Conservation (phyloP, 92 coral and sea anemone species). For the Epizoanthus ramosus region DNA sequence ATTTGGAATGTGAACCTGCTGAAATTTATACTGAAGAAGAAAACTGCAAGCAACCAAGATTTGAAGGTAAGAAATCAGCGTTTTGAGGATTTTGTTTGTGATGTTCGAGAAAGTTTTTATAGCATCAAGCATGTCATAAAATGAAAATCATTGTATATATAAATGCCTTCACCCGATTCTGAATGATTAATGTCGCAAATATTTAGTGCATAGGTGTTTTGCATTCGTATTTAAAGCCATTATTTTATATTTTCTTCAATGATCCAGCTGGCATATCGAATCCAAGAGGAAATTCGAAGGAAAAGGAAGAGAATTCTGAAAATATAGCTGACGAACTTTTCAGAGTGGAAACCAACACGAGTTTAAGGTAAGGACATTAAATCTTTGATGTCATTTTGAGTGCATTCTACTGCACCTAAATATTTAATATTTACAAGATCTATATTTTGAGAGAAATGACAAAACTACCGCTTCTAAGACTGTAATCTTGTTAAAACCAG, state of each 20-base stretch:
- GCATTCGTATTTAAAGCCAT: not conserved
- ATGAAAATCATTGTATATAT: no score
- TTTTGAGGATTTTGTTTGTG: not conserved
- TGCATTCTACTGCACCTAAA: no score
- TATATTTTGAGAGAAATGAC: no score
- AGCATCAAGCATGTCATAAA: no score
- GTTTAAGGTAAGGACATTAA: not conserved
- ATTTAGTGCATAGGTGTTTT: not conserved
- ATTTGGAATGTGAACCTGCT: not conserved
- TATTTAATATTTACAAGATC: no score
- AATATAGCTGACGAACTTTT: not conserved
- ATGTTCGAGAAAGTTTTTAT: no score
- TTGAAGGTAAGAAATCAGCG: conserved; percentile 13
- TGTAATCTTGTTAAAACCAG: no score
- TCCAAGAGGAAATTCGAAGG: conserved; percentile 12
- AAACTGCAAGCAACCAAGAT: not conserved
- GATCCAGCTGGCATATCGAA: not conserved
- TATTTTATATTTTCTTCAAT: not conserved
- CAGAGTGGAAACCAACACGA: not conserved
- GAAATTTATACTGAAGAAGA: conserved; percentile 22
- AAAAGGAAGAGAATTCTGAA: conserved; percentile 6
- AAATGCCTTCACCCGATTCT: no score
- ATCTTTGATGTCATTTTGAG: no score
- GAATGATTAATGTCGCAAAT: no score
- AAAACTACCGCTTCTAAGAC: no score